A percentile compares a stretch with the other conserved stretches of the same genome.
These are phyloP conservation scores for Sebastes iracundus DNA, from an alignment of 2,797 vertebrate species.

Conservation along the genomic window DNA sequence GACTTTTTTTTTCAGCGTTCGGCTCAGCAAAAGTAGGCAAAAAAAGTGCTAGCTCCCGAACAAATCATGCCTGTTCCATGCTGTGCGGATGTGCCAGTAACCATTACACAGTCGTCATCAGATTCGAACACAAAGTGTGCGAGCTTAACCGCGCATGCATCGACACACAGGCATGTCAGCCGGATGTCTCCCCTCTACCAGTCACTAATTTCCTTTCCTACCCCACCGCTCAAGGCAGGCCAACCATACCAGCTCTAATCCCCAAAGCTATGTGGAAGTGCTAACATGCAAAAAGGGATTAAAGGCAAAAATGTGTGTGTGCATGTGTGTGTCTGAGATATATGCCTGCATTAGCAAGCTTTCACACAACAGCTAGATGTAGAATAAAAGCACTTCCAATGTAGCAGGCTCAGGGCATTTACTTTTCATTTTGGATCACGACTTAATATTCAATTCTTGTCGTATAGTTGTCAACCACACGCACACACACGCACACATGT, in stretches of 20 bases:
- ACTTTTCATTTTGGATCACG: background rate
- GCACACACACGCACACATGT: background rate
- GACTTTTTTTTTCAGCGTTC: conserved; percentile 35
- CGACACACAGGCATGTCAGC: conserved; percentile 42
- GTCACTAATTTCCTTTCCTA: conserved; percentile 48
- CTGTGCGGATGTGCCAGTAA: conserved; percentile 55
- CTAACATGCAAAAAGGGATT: conserved; percentile 83
- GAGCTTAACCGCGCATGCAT: conserved; percentile 19
- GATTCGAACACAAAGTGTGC: conserved; percentile 17
- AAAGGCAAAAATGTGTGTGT: conserved; percentile 75
- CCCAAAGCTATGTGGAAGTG: conserved; percentile 77
- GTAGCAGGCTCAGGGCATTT: conserved; percentile 17
- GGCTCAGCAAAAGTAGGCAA: conserved; percentile 55
- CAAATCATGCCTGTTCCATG: conserved; percentile 29
- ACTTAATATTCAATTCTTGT: background rate
- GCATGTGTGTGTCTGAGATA: conserved; percentile 74
- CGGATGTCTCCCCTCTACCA: conserved; percentile 53
- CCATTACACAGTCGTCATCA: conserved; percentile 40
- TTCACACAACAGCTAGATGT: conserved; percentile 47
- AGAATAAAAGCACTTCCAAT: conserved; percentile 35
- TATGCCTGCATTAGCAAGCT: conserved; percentile 78
- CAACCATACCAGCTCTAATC: conserved; percentile 74
- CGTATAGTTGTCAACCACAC: background rate
- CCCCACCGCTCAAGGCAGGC: conserved; percentile 38
- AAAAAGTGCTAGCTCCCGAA: conserved; percentile 59